Conservation (phyloP, 2,113 vertebrate species). For the Oryzias javanicus region DNA sequence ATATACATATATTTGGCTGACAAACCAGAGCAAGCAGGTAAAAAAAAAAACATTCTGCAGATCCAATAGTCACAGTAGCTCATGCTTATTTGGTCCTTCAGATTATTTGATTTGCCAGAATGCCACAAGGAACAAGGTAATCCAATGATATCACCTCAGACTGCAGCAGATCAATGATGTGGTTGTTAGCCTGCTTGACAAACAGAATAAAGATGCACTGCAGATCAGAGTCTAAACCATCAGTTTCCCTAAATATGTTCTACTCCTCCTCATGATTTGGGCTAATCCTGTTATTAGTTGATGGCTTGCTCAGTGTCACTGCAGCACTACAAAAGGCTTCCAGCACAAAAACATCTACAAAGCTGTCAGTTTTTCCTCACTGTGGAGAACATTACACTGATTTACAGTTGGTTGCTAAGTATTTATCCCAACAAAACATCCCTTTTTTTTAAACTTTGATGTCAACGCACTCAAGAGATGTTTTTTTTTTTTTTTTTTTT, state of each 20-base stretch:
- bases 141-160: constrained; percentile 42
- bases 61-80: constrained; percentile 24
- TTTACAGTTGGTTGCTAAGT: too few species aligned
- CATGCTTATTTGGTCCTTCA: constrained; percentile 25
- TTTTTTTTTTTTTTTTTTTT: too few species aligned
- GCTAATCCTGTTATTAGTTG: background rate
- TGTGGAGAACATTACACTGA: background rate
- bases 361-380: background rate
- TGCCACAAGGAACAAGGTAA: constrained; percentile 32
- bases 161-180: constrained; percentile 27
- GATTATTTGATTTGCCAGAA: constrained; percentile 38
- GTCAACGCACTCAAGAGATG: too few species aligned
- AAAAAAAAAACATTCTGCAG: constrained; percentile 22
- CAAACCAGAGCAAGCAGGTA: background rate
- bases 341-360: background rate
- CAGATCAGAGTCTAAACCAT: constrained; percentile 7
- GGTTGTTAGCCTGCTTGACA: constrained; percentile 20
- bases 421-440: too few species aligned
- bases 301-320: background rate
- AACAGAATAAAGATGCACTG: constrained; percentile 12
- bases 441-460: too few species aligned
- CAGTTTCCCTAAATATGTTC: background rate
- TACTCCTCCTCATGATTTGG: constrained; percentile 7
- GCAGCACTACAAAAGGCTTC: too few species aligned
- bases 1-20: background rate